Conservation (phyloP, 1,140 invertebrate species). For the Drosophila burlai region DNA sequence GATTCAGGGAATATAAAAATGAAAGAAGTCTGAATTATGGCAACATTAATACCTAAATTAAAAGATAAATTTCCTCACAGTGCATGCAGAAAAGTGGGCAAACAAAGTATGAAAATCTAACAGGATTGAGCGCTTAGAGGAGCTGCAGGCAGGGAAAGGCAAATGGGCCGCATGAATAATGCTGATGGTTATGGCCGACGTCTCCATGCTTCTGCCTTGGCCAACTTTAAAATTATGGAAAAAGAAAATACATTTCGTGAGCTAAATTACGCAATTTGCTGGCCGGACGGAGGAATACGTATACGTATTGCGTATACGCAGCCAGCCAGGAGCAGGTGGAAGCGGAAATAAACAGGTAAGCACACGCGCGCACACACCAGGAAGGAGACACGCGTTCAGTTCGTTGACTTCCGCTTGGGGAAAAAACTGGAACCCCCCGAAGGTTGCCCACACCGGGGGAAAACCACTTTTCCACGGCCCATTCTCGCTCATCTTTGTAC, state of each 20-base stretch:
- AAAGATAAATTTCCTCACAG: background rate
- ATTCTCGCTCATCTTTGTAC: slow-evolving; percentile 25
- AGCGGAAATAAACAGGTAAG: slow-evolving; percentile 61
- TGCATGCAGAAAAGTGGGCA: slow-evolving; percentile 2
- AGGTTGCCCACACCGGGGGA: background rate
- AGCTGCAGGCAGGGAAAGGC: background rate
- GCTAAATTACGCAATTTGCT: slow-evolving; percentile 65
- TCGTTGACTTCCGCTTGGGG: slow-evolving; percentile 40
- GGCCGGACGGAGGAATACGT: slow-evolving; percentile 25
- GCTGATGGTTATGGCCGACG: slow-evolving; percentile 47
- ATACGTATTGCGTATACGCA: slow-evolving; percentile 24
- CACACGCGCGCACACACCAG: slow-evolving; percentile 29
- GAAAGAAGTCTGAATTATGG: background rate
- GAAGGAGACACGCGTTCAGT: slow-evolving; percentile 48
- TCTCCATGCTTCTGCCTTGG: background rate
- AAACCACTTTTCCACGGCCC: slow-evolving; percentile 6
- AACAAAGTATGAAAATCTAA: slow-evolving; percentile 36
- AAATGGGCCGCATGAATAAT: slow-evolving; percentile 49
- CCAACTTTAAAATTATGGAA: slow-evolving; percentile 47
- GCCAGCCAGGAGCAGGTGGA: slow-evolving; percentile 25
- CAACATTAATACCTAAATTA: no score
- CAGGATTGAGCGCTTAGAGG: slow-evolving; percentile 41
- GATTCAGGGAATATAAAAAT: background rate
- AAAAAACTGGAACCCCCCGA: slow-evolving; percentile 1
- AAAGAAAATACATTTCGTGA: slow-evolving; percentile 53